Evolutionary conservation across 2,113 vertebrate genomes (phyloP).

Genomic region (Cynopterus brachyotis): DNA sequence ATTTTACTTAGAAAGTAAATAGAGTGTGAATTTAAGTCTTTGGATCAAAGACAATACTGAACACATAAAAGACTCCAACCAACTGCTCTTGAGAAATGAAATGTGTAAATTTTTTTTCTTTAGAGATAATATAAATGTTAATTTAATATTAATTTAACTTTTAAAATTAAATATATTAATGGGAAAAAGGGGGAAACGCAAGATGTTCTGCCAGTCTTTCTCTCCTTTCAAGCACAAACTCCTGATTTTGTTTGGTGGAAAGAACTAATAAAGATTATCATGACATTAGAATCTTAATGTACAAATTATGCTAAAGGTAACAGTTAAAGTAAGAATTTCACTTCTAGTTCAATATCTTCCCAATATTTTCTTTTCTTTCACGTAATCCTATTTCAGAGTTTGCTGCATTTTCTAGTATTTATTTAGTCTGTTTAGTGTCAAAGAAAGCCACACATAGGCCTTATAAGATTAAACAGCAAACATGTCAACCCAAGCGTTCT

Average conservation of each 20-base stretch:
- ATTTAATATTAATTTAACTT: constrained; percentile 7
- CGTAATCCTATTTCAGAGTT: neutral
- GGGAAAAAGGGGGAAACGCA: no score
- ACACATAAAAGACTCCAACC: neutral
- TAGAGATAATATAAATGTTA: neutral
- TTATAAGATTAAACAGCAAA: neutral
- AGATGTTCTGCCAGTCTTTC: neutral
- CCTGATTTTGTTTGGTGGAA: neutral
- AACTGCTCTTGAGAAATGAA: neutral
- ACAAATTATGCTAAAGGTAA: neutral
- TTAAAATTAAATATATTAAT: neutral
- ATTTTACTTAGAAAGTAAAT: neutral
- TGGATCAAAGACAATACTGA: neutral
- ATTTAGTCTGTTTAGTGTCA: neutral
- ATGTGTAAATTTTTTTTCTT: neutral
- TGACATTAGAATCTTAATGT: neutral
- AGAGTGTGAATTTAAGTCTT: neutral
- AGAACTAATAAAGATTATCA: neutral
- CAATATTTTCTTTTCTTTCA: neutral
- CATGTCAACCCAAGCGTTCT: neutral
- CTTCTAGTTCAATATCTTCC: neutral
- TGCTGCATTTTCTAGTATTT: neutral
- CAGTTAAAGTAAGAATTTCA: neutral
- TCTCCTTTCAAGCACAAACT: neutral
- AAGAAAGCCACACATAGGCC: neutral